Percentiles rank a stretch among this genome's conserved stretches.
Conservation (phyloP, 1,140 invertebrate species). For the Euura saliciscinereae region DNA sequence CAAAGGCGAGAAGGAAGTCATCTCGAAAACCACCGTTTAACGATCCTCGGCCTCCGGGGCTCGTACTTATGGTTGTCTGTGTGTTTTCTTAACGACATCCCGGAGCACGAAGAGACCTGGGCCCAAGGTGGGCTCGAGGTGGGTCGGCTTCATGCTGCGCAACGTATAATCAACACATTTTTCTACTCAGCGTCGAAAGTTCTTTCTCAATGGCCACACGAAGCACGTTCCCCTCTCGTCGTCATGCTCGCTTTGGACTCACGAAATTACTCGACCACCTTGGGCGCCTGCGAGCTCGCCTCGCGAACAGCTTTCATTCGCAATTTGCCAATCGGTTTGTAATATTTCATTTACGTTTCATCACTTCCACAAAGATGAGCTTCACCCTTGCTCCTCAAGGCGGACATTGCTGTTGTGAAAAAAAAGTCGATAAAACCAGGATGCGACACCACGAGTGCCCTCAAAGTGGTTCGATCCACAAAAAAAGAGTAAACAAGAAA, state of each 20-base stretch:
- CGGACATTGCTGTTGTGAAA: too few relatives aligned
- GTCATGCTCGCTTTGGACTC: not conserved
- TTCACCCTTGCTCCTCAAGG: too few relatives aligned
- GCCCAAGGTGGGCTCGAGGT: not conserved
- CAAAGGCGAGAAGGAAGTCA: constrained; percentile 20
- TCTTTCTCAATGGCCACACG: constrained; percentile 53
- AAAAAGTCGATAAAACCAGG: not conserved
- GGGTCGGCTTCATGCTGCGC: constrained; percentile 30
- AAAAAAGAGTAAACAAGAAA: not conserved
- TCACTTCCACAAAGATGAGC: constrained; percentile 55
- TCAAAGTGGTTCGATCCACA: not conserved
- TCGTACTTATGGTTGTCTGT: constrained; percentile 13
- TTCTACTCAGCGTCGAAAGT: constrained; percentile 57
- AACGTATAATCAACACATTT: constrained; percentile 63
- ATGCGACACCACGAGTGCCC: not conserved
- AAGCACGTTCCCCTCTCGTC: not conserved
- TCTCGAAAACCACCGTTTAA: constrained; percentile 22
- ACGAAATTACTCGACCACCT: constrained; percentile 55
- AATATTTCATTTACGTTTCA: constrained; percentile 57
- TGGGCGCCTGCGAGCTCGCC: constrained; percentile 52
- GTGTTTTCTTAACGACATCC: constrained; percentile 56
- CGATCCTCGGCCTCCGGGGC: constrained; percentile 16
- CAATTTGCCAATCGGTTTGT: constrained; percentile 56
- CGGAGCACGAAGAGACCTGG: constrained; percentile 19
- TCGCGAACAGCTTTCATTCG: constrained; percentile 48